phyloP scores from a whole-genome alignment of 2,888 invertebrate species.

The Leptinotarsa rubiginosa region DNA sequence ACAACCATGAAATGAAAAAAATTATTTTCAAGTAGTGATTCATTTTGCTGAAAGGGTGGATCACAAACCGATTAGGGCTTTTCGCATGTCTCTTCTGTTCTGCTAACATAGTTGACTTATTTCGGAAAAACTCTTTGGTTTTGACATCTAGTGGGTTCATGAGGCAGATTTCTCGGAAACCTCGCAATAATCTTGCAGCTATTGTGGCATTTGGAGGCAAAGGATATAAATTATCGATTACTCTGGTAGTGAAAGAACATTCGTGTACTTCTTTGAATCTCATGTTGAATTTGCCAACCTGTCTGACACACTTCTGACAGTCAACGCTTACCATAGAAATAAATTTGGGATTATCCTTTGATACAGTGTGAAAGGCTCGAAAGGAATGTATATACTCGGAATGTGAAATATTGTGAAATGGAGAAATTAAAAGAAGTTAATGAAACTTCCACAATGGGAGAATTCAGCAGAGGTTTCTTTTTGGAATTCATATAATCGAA shows the following conservation, averaged over 20 bases:
- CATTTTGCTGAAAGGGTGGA: slow-evolving; percentile 52
- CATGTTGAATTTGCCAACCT: neutral
- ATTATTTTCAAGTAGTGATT: slow-evolving; percentile 37
- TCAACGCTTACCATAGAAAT: neutral
- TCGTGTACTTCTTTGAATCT: neutral
- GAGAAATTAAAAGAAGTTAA: no score
- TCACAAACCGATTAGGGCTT: slow-evolving; percentile 38
- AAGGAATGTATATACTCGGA: no score
- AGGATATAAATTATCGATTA: slow-evolving; percentile 9
- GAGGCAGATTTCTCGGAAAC: slow-evolving; percentile 13
- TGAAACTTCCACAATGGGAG: no score
- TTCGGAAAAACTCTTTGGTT: slow-evolving; percentile 43
- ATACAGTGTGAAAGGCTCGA: no score
- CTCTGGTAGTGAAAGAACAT: neutral
- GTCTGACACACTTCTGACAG: slow-evolving; percentile 1
- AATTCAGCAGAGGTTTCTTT: no score
- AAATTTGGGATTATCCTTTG: no score
- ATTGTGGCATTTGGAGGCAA: slow-evolving; percentile 27
- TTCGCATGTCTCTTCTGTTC: slow-evolving; percentile 46
- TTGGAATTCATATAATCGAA: no score
- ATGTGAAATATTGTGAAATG: no score
- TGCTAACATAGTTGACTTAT: slow-evolving; percentile 43
- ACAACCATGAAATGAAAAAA: slow-evolving; percentile 43
- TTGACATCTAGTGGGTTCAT: slow-evolving; percentile 21
- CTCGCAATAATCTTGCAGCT: neutral